Conservation (phyloP, 2,113 vertebrate genomes). For the Paratilapia polleni region DNA sequence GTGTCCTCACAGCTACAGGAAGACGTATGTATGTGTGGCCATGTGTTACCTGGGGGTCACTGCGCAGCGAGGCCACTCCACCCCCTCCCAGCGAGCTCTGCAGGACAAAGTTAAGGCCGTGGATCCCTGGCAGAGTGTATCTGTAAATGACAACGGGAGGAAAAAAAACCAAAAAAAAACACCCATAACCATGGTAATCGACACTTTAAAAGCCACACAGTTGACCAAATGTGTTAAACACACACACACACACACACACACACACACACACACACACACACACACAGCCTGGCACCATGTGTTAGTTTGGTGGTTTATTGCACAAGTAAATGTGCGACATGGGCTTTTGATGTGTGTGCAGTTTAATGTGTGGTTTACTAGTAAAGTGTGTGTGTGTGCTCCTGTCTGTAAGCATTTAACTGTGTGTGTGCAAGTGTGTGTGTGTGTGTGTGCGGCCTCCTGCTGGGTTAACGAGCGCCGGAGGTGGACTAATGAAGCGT, state of each 20-base stretch:
- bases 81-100: conserved; percentile 86
- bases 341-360: conserved; percentile 11
- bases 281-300: conserved; percentile 16
- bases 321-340: not conserved
- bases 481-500: conserved; percentile 46
- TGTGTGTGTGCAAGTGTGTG: not conserved
- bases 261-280: not conserved
- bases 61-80: conserved; percentile 87
- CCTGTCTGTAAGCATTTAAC: conserved; percentile 35
- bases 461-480: conserved; percentile 30
- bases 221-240: not conserved
- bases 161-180: not conserved
- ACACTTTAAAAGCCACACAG: not conserved
- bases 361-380: conserved; percentile 10
- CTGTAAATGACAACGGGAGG: conserved; percentile 67
- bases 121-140: conserved; percentile 86
- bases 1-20: not conserved
- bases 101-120: conserved; percentile 88
- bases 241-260: conserved; percentile 10
- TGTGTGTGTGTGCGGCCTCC: conserved; percentile 1
- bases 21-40: conserved; percentile 2
- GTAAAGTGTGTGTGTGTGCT: not conserved
- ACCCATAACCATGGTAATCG: not conserved
- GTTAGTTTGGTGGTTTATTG: conserved; percentile 17
- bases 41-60: conserved; percentile 86